Conservation (phyloP, 2,113 vertebrate species). For the Ceyx melanurus region DNA sequence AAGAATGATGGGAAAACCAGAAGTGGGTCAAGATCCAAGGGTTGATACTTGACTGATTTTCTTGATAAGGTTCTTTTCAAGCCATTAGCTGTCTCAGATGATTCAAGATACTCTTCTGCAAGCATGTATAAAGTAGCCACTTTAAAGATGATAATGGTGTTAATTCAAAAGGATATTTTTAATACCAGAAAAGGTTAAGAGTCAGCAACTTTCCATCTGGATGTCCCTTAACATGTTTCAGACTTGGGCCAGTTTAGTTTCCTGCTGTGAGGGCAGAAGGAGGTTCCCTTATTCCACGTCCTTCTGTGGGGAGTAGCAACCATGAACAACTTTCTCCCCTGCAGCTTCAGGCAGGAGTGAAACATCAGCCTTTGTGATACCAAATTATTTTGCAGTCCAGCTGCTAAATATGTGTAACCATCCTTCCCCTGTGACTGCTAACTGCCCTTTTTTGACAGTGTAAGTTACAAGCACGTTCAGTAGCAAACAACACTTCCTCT, state of each 20-base stretch:
- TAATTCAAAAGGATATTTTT: neutral
- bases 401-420: neutral
- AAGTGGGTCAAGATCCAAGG: neutral
- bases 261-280: neutral
- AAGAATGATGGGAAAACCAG: neutral
- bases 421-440: neutral
- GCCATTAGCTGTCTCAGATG: neutral
- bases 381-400: neutral
- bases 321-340: neutral
- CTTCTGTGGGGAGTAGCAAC: neutral
- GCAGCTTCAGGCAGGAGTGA: neutral
- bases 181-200: neutral
- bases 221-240: neutral
- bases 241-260: neutral
- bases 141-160: neutral
- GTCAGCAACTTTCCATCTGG: neutral
- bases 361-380: neutral
- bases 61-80: neutral
- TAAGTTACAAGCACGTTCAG: neutral
- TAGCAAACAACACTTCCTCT: neutral
- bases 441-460: neutral
- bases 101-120: neutral
- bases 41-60: neutral
- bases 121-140: neutral
- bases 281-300: neutral